Evolutionary conservation across 1,140 invertebrate species (phyloP), one percentile per base, ranked within the genome.

Genomic region (Geopemphigus sp.): DNA sequence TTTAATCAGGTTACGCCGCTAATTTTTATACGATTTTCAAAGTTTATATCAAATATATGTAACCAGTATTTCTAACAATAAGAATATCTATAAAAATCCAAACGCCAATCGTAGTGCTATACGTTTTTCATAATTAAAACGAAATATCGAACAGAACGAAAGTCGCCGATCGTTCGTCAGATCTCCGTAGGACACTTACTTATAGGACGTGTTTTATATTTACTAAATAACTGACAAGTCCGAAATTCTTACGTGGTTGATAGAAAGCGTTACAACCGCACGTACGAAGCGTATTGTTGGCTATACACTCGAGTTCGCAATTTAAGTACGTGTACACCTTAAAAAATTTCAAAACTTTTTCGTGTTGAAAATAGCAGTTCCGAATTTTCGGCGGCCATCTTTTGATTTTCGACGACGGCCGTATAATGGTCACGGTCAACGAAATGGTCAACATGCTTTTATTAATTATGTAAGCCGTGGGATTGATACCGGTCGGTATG

Each of bases 281-380:
- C 15, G 5, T 8, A 0, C 80, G 14, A 1, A 80, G 19, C 0
- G 82, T 82, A 29, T 56, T 73, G 64, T 87, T 86, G 6, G 85
- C 82, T 11, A 84, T 76, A 82, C 86, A 87, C 76, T 87, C 86
- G 8, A 86, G 32, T 56, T 84, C 81, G 78, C 86, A 87, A 74
- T 87, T 86, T 12, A 81, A 80, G 66, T 84, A 83, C 0, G 85
- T 85, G 80, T 87, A 87, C 12, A 85, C 80, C 76, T 89, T 88
- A 83, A 89, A 92, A 83, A 88, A 91, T 68, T 85, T 86, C 29
- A 92, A 85, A 61, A 87, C 85, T 32, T 89, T 87, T 83, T 92
- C 91, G n/a, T 84, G 84, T 68, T 87, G 87, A 63, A 91, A 90
- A 84, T 87, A 91, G 82, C 91, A 92, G 26, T 82, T 82, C n/a